Conservation (phyloP, 2,113 vertebrate genomes). For the Willisornis vidua region DNA sequence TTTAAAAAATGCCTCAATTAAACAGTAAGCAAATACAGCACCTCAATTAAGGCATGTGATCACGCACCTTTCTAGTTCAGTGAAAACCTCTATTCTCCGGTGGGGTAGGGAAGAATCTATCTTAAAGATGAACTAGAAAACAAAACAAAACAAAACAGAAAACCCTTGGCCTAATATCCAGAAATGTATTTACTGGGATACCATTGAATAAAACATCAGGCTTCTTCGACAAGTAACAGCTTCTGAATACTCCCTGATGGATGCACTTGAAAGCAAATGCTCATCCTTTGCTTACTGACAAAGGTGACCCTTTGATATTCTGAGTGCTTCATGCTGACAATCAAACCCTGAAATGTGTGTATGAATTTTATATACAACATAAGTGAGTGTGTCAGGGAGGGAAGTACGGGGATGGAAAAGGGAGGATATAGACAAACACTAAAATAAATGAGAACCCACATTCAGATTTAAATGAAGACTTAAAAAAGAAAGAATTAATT, state of each 20-base stretch:
- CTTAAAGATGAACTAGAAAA: conserved; percentile 19
- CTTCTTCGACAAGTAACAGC: conserved; percentile 64
- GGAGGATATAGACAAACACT: background rate
- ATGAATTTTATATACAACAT: conserved; percentile 26
- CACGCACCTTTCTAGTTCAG: background rate
- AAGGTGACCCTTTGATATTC: conserved; percentile 72
- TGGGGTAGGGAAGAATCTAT: background rate
- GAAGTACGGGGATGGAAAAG: background rate
- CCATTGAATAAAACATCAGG: conserved; percentile 75
- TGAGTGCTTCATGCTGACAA: conserved; percentile 64
- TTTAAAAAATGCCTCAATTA: background rate
- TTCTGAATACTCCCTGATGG: conserved; percentile 68
- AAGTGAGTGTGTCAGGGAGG: background rate
- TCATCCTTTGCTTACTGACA: conserved; percentile 71
- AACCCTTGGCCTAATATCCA: conserved; percentile 47
- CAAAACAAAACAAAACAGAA: background rate
- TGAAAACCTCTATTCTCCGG: background rate
- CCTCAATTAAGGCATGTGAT: background rate
- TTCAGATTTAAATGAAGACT: background rate
- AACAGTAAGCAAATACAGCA: background rate
- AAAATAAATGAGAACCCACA: background rate
- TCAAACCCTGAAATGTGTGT: conserved; percentile 49
- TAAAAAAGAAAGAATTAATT: background rate
- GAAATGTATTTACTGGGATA: conserved; percentile 58
- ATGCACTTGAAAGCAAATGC: conserved; percentile 67